Conservation (phyloP, 1,140 invertebrate species). For the Tribolium castaneum region DNA sequence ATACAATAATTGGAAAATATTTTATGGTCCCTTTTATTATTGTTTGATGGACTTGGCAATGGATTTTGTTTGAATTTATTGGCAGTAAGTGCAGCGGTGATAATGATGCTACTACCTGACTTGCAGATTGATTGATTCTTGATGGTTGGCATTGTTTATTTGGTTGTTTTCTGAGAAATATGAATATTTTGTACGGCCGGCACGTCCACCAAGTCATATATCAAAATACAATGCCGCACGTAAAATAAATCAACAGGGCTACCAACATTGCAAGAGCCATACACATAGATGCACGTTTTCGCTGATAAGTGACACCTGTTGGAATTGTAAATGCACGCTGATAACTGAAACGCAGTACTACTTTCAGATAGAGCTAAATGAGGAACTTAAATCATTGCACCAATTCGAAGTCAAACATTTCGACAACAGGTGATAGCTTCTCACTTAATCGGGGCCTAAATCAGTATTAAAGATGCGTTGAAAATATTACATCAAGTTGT, state of each 20-base stretch:
- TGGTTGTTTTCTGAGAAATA: slow-evolving; percentile 13
- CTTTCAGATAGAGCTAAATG: not conserved
- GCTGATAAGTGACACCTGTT: slow-evolving; percentile 34
- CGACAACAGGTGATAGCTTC: not conserved
- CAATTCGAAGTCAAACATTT: not conserved
- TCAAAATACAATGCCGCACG: slow-evolving; percentile 14
- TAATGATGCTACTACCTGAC: slow-evolving; percentile 22
- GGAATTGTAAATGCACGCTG: slow-evolving; percentile 22
- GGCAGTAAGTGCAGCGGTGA: not conserved
- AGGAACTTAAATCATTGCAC: not conserved
- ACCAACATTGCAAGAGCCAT: slow-evolving; percentile 26
- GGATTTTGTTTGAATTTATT: slow-evolving; percentile 30
- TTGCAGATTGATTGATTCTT: not conserved
- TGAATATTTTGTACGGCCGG: slow-evolving; percentile 14
- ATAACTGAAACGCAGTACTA: not conserved
- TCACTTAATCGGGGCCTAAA: not conserved
- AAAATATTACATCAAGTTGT: not conserved
- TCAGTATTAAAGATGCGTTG: not conserved
- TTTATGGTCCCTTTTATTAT: slow-evolving; percentile 40
- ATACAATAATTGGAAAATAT: slow-evolving; percentile 42
- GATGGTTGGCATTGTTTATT: not conserved
- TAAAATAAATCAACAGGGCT: slow-evolving; percentile 35
- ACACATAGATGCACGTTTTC: slow-evolving; percentile 33
- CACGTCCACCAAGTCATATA: slow-evolving; percentile 10
- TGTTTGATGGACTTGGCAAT: slow-evolving; percentile 29